Evolutionary conservation across 2,113 vertebrate species (phyloP).

Genomic region (Sus scrofa): DNA sequence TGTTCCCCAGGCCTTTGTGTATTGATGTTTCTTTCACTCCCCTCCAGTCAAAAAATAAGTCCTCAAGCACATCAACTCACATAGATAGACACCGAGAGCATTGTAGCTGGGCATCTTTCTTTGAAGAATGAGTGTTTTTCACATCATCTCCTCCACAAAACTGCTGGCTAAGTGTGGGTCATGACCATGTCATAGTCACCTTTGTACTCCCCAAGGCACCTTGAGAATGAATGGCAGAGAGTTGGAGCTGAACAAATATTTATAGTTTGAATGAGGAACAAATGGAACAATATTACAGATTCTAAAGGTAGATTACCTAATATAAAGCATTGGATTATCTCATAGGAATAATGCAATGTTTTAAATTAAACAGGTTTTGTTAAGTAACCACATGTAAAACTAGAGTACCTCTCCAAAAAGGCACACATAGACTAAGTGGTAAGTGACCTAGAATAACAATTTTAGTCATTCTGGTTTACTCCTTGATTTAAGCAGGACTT

Average conservation of each 20-base stretch:
- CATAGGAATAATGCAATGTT: not conserved
- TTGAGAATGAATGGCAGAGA: not conserved
- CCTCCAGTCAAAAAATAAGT: not conserved
- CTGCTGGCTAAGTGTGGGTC: not conserved
- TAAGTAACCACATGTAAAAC: not conserved
- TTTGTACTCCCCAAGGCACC: not conserved
- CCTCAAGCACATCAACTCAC: not conserved
- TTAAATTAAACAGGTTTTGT: constrained; percentile 21
- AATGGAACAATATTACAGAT: constrained; percentile 17
- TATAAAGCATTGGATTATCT: not conserved
- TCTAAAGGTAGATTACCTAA: not conserved
- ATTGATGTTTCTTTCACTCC: not conserved
- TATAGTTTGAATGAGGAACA: not conserved
- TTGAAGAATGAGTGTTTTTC: not conserved
- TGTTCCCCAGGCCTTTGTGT: not conserved
- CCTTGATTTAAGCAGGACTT: not conserved
- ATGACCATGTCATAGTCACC: not conserved
- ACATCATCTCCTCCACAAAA: not conserved
- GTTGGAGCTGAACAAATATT: not conserved
- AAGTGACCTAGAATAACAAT: not conserved
- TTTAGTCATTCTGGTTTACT: not conserved
- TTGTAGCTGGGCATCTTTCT: not conserved
- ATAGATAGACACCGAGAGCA: not conserved
- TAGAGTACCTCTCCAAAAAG: not conserved
- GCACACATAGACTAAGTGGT: not conserved